Conservation (phyloP, 2,797 vertebrate genomes). For the Sebastiscus albofasciatus region DNA sequence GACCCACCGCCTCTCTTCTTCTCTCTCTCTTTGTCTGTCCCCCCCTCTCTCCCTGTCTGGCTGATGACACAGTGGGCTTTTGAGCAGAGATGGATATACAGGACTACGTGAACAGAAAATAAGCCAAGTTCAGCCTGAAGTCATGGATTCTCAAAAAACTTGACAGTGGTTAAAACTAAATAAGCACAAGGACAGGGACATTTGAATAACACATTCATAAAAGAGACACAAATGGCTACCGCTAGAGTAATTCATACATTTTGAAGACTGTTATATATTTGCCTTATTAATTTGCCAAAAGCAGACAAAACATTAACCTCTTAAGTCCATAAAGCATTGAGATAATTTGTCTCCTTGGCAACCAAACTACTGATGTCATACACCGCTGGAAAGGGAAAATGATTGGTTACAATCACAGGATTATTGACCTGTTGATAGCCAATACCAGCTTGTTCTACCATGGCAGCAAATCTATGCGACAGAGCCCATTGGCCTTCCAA, state of each 20-base stretch:
- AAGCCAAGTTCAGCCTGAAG: constrained; percentile 35
- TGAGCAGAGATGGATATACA: constrained; percentile 44
- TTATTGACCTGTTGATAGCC: too few species aligned
- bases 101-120: constrained; percentile 32
- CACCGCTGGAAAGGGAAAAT: too few species aligned
- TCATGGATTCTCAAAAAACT: constrained; percentile 15
- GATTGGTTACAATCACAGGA: too few species aligned
- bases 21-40: constrained; percentile 40
- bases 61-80: constrained; percentile 53
- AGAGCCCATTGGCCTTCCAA: too few species aligned
- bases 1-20: constrained; percentile 52
- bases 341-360: too few species aligned
- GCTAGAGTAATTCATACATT: not conserved
- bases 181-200: not conserved
- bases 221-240: not conserved
- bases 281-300: constrained; percentile 9
- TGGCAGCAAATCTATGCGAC: too few species aligned
- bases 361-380: too few species aligned
- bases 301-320: not conserved
- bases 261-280: not conserved
- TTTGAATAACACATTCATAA: not conserved
- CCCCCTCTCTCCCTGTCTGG: constrained; percentile 48
- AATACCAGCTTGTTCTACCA: too few species aligned
- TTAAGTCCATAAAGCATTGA: too few species aligned
- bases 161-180: constrained; percentile 9